Evolutionary conservation across 1,140 invertebrate species (phyloP), one percentile per base, ranked within the genome.

Genomic region (Uloborus diversus): DNA sequence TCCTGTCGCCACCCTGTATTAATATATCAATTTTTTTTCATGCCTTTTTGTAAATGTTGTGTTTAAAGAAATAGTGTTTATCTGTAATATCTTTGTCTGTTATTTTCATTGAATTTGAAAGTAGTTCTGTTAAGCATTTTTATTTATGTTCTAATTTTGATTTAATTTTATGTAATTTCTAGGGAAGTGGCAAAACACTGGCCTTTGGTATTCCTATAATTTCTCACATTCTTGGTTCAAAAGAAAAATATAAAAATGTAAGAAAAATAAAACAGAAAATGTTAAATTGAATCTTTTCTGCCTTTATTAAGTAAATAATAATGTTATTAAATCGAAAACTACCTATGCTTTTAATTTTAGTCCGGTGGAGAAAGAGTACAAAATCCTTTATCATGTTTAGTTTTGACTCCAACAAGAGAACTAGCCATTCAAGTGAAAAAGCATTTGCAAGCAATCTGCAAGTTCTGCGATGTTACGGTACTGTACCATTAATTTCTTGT

Each of bases 171-270:
- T 23, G 30, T 83, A 25, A 23, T 81, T 82, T 85, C 35, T 64
- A 89, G 87, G 97, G 97, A 9, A 98, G 96, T 90, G 97, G 97
- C 0, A 99, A 99, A 89, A 99, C 97, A 0, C 87, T 99, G 47
- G 97, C 96, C 0, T 99, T 99, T 91, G 96, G 94, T 3, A 94
- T 99, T 80, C 97, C 97, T 30, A 93, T 99, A 59, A 86, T 98
- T 57, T 87, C 91, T 81, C 93, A 93, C 7, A 96, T 98, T 80
- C 86, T 97, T 65, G 89, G 92, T 82, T 85, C 93, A 2, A 93
- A 82, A 49, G 61, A 80, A 32, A 33, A 35, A 11, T 71, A 83
- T 82, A 65, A 57, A 70, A 23, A 66, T 17, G 76, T 69, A 69
- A 27, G 37, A 13, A 37, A 66, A 49, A 23, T 35, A 3, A 49